Conservation (phyloP, 2,888 invertebrate genomes). For the Molanna angustata region DNA sequence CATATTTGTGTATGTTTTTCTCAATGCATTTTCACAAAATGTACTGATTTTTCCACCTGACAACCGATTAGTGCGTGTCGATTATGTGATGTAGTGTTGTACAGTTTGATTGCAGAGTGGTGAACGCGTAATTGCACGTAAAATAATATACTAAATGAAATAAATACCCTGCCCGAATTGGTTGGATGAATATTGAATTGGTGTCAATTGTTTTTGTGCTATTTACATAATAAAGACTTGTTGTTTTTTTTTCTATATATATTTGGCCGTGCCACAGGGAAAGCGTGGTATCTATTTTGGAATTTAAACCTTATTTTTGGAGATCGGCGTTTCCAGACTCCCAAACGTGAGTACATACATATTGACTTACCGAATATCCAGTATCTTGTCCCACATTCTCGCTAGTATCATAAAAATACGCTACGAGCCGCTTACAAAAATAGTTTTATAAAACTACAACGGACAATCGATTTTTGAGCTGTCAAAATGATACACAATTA, state of each 20-base stretch:
- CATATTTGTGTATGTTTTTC: slow-evolving; percentile 22
- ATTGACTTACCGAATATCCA: too few species aligned
- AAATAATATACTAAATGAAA: neutral
- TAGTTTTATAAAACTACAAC: too few species aligned
- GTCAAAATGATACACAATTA: too few species aligned
- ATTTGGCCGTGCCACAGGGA: slow-evolving; percentile 15
- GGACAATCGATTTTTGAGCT: too few species aligned
- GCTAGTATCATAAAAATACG: too few species aligned
- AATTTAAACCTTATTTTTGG: slow-evolving; percentile 13
- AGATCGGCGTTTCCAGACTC: slow-evolving; percentile 3
- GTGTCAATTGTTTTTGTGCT: slow-evolving; percentile 29
- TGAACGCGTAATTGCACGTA: slow-evolving; percentile 5
- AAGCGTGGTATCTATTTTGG: slow-evolving; percentile 18
- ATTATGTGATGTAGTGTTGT: slow-evolving; percentile 7
- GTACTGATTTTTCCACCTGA: slow-evolving; percentile 23
- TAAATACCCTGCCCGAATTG: slow-evolving; percentile 17
- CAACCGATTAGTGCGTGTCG: slow-evolving; percentile 20
- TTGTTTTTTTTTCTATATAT: slow-evolving; percentile 15
- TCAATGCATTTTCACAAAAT: slow-evolving; percentile 26
- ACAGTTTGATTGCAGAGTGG: slow-evolving; percentile 14
- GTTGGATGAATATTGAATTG: slow-evolving; percentile 25
- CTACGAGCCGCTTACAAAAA: too few species aligned
- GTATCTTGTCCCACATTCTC: too few species aligned
- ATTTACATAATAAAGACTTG: slow-evolving; percentile 24
- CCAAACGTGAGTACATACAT: slow-evolving; percentile 12